Base-by-base conservation (phyloP, 1,140 invertebrate species). In the Pygmarrhopalites habei region DNA sequence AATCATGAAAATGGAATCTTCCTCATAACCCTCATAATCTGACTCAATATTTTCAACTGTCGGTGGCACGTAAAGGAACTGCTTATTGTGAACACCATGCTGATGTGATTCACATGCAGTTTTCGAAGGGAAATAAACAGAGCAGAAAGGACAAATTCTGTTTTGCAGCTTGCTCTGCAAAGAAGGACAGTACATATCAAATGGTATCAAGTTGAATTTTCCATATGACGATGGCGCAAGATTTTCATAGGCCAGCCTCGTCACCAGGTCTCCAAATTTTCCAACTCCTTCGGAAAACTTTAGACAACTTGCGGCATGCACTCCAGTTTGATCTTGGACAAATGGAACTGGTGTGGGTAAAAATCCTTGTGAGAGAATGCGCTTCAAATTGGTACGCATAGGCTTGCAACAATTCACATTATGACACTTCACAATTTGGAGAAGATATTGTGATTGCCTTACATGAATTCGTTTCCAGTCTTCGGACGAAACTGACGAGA, bases 401-500 rank as follows among this genome's bases (percentile, higher is more conserved):
- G 12, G 12, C 5, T 21, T 12, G 29, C 29, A 55, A 55, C 51
- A 55, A 10, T 4, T 28, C 17, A 12, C 12, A 15, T 55, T 26
- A 12, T 7, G 14, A 19, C 51, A 55, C 21, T 55, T 55, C 21
- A 55, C 51, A 28, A 55, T 55, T 55, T 55, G 51, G 17, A 55
- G 29, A 7, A 55, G 21, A 47, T 44, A 59, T 41, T 59, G 57
- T 1, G 57, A 59, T 23, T 44, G 41, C 2, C 7, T 1, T 10
- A 59, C 57, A 23, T 59, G 57, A 44, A 15, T 10, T 1, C 1
- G 25, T 10, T 28, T 46, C 57, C 57, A 59, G 2, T 4, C 1
- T 41, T 57, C 55, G 21, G 7, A 49, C 23, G 21, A 10, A 21
- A 14, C 29, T 7, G 29, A 5, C 29, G 21, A 26, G 26, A 17